phyloP scores from a whole-genome alignment of 2,113 vertebrate species.

The Nanorana parkeri region DNA sequence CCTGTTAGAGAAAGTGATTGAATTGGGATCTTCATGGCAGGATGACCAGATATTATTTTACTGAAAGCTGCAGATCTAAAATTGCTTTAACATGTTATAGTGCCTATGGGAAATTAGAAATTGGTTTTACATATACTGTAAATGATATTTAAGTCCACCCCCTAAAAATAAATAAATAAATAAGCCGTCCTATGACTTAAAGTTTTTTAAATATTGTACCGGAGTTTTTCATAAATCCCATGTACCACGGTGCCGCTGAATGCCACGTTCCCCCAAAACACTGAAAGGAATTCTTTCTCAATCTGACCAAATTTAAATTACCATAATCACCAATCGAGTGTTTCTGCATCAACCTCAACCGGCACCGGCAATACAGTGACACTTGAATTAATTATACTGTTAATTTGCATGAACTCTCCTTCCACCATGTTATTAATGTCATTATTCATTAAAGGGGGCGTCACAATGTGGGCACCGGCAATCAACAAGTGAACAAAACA shows the following conservation, averaged over 20 bases:
- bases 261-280: constrained; percentile 3
- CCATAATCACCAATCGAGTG: constrained; percentile 37
- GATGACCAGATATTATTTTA: no score
- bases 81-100: no score
- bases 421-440: constrained; percentile 27
- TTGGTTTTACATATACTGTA: no score
- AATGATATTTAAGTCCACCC: neutral
- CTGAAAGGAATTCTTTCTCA: constrained; percentile 5
- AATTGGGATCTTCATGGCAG: no score
- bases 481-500: constrained; percentile 22
- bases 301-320: constrained; percentile 31
- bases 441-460: constrained; percentile 8
- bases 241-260: neutral
- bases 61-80: no score
- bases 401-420: constrained; percentile 6
- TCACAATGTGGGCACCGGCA: neutral
- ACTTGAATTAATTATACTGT: constrained; percentile 36
- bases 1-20: no score
- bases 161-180: neutral
- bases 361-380: constrained; percentile 1
- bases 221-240: neutral
- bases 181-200: no score
- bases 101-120: no score
- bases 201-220: neutral
- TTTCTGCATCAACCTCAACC: neutral